Evolutionary conservation across 1,140 invertebrate species (phyloP).

Genomic region (Atopsyche davidsoni): DNA sequence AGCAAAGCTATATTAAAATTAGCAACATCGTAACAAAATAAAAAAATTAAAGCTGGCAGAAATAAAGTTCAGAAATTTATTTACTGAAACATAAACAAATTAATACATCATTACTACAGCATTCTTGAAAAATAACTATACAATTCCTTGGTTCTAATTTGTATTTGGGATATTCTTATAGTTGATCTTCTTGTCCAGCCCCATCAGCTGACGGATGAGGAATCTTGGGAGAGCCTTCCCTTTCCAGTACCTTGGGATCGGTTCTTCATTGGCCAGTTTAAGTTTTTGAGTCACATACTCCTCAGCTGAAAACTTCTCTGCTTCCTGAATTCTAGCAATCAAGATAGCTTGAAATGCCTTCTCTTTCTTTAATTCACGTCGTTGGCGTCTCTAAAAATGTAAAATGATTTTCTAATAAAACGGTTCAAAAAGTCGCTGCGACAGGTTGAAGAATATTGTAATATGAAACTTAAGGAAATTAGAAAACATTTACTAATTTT

Average conservation of each 20-base stretch:
- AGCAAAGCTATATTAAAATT: too few species aligned
- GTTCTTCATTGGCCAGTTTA: slow-evolving; percentile 54
- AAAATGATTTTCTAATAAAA: slow-evolving; percentile 16
- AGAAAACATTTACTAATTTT: too few species aligned
- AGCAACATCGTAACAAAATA: too few species aligned
- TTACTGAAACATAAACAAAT: background rate
- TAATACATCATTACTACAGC: background rate
- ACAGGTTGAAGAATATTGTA: too few species aligned
- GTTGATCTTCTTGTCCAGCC: slow-evolving; percentile 45
- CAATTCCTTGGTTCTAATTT: background rate
- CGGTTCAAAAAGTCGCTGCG: too few species aligned
- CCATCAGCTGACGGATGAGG: slow-evolving; percentile 52
- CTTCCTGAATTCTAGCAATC: slow-evolving; percentile 61
- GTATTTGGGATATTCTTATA: slow-evolving; percentile 33
- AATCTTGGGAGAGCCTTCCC: slow-evolving; percentile 60
- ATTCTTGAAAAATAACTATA: background rate
- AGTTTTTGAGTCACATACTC: slow-evolving; percentile 62
- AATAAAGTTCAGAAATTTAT: too few species aligned
- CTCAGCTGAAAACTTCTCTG: slow-evolving; percentile 68
- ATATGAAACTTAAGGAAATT: too few species aligned
- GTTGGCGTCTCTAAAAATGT: slow-evolving; percentile 51
- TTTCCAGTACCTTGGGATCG: slow-evolving; percentile 56
- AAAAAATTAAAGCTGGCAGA: too few species aligned
- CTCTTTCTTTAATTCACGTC: slow-evolving; percentile 64
- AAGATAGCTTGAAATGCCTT: slow-evolving; percentile 68